Percentiles rank a stretch among this genome's conserved stretches.
phyloP scores from a whole-genome alignment of 2,888 invertebrate species.

The Beris morrisii region DNA sequence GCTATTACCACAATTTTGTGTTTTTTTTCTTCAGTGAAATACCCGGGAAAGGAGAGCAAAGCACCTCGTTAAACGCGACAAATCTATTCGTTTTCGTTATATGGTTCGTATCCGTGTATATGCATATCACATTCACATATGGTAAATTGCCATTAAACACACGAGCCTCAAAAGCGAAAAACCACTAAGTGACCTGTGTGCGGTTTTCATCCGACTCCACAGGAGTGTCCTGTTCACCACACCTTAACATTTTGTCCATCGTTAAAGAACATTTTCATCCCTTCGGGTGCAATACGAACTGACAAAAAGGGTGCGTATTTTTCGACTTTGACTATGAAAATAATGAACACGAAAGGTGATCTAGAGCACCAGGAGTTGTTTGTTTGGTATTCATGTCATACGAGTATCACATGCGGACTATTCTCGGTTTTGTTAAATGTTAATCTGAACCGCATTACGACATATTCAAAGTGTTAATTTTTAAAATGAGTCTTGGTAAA shows the following conservation, averaged over 20 bases:
- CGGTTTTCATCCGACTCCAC: conserved; percentile 2
- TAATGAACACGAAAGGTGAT: conserved; percentile 21
- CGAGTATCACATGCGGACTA: conserved; percentile 23
- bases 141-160: conserved; percentile 23
- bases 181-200: conserved; percentile 10
- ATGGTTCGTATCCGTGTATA: neutral
- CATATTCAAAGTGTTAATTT: conserved; percentile 19
- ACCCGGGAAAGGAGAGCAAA: neutral
- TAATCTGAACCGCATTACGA: conserved; percentile 14
- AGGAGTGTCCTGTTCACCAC: conserved; percentile 26
- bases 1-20: no score
- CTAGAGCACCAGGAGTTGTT: conserved; percentile 14
- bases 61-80: neutral
- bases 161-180: conserved; percentile 1
- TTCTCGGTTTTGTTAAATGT: neutral
- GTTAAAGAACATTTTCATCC: conserved; percentile 24
- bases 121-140: conserved; percentile 23
- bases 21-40: neutral
- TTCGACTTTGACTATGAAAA: conserved; percentile 8
- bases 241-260: conserved; percentile 22
- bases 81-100: neutral
- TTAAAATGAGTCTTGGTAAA: neutral
- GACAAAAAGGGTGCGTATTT: conserved; percentile 20
- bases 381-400: conserved; percentile 25
- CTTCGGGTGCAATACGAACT: neutral